These are phyloP conservation scores for Lagodon rhomboides DNA, from an alignment of 2,797 vertebrate genomes.

Conservation along the genomic window DNA sequence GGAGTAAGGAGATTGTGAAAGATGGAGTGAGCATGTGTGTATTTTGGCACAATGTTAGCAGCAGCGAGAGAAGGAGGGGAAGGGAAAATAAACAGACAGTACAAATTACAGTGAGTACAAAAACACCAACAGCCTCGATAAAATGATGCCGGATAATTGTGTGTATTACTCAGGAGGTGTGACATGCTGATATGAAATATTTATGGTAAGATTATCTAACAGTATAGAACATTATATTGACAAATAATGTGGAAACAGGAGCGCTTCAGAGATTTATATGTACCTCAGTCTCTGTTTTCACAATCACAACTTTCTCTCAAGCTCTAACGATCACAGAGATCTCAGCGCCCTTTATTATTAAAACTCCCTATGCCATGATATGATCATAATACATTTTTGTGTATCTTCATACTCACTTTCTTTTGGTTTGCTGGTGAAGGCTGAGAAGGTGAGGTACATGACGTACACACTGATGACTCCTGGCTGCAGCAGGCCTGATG, in stretches of 20 bases:
- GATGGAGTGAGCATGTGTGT: constrained; percentile 23
- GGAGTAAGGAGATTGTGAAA: constrained; percentile 27
- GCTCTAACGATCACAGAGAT: background rate
- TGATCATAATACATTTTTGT: background rate
- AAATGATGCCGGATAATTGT: background rate
- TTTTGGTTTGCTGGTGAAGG: constrained; percentile 94
- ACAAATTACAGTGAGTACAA: constrained; percentile 1
- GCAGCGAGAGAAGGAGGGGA: background rate
- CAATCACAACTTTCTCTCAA: background rate
- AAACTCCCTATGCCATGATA: background rate
- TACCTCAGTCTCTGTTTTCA: background rate
- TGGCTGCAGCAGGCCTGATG: constrained; percentile 95
- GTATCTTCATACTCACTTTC: constrained; percentile 88
- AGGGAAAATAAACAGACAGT: background rate
- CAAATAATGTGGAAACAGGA: background rate
- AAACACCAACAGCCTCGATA: constrained; percentile 6
- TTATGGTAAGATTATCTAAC: constrained; percentile 17
- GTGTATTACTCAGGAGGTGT: background rate
- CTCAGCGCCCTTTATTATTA: background rate
- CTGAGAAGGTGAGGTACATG: constrained; percentile 98
- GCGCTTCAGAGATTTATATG: background rate
- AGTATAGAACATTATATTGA: constrained; percentile 11
- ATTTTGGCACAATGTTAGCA: constrained; percentile 35
- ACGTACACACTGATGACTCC: constrained; percentile 97
- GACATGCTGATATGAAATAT: constrained; percentile 18